Evolutionary conservation across 2,797 vertebrate genomes (phyloP).

Genomic region (Hipposideros larvatus): DNA sequence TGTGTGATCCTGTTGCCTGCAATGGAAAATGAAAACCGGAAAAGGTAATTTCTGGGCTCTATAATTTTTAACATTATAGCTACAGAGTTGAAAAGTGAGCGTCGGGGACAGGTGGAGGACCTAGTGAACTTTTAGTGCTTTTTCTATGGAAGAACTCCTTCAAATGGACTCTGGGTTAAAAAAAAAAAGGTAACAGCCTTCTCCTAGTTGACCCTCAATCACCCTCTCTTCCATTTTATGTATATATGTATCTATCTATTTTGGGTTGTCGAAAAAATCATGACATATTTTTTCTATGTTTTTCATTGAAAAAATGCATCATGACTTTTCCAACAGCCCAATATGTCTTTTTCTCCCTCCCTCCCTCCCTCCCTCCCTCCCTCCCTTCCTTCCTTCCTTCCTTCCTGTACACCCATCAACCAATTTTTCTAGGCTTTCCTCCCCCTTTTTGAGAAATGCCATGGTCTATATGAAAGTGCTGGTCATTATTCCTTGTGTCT

Average conservation of each 20-base stretch:
- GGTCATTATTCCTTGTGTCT: not conserved
- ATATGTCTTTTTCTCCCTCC: not conserved
- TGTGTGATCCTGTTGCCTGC: slow-evolving; percentile 47
- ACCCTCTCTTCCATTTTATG: not conserved
- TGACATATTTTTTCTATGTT: too few relatives aligned
- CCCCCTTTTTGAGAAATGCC: not conserved
- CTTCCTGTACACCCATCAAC: not conserved
- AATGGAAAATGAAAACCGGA: slow-evolving; percentile 74
- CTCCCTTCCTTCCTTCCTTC: not conserved
- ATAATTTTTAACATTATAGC: slow-evolving; percentile 73
- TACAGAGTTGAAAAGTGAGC: slow-evolving; percentile 78
- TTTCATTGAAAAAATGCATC: too few relatives aligned
- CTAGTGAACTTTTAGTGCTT: slow-evolving; percentile 79
- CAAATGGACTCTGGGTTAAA: slow-evolving; percentile 62
- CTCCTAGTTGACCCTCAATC: slow-evolving; percentile 57
- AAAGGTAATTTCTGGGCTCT: slow-evolving; percentile 36
- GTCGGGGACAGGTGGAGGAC: slow-evolving; percentile 71
- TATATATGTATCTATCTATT: not conserved
- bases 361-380: not conserved
- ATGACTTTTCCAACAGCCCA: too few relatives aligned
- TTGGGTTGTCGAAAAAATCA: too few relatives aligned
- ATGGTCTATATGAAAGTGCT: not conserved
- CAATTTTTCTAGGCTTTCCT: not conserved
- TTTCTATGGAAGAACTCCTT: slow-evolving; percentile 60
- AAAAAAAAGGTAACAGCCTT: slow-evolving; percentile 68